Evolutionary conservation across 1,140 invertebrate species (phyloP).

Genomic region (Doryteuthis pealeii): DNA sequence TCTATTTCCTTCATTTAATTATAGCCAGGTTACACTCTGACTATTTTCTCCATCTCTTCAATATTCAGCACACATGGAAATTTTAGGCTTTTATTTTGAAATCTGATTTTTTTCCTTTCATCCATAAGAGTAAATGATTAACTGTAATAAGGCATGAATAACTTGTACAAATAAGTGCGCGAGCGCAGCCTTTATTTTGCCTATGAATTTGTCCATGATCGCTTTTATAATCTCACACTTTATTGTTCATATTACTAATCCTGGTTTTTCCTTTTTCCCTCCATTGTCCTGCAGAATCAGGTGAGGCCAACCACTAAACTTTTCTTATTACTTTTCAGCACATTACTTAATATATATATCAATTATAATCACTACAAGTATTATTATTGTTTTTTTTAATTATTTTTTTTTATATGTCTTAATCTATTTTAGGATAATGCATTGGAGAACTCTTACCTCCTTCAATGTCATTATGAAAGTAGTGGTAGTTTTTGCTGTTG

Average conservation of each 20-base stretch:
- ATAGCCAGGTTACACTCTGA: too few species aligned
- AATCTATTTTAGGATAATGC: neutral
- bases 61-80: slow-evolving; percentile 10
- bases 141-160: neutral
- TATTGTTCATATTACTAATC: slow-evolving; percentile 10
- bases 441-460: neutral
- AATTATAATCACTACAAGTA: neutral
- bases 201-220: neutral
- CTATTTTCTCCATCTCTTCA: neutral
- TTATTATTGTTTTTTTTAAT: neutral
- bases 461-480: neutral
- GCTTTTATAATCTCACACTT: neutral
- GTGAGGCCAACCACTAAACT: slow-evolving; percentile 1
- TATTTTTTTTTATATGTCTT: neutral
- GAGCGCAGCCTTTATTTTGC: slow-evolving; percentile 9
- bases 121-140: neutral
- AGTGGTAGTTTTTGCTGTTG: neutral
- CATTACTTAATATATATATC: neutral
- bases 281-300: slow-evolving; percentile 10
- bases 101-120: neutral
- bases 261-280: slow-evolving; percentile 13
- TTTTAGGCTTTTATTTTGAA: neutral
- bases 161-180: slow-evolving; percentile 7
- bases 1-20: too few species aligned
- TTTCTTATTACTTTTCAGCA: slow-evolving; percentile 19